Evolutionary conservation across 2,113 vertebrate species (phyloP), one percentile per base, ranked within the genome.

Genomic region (Pseudois nayaur): DNA sequence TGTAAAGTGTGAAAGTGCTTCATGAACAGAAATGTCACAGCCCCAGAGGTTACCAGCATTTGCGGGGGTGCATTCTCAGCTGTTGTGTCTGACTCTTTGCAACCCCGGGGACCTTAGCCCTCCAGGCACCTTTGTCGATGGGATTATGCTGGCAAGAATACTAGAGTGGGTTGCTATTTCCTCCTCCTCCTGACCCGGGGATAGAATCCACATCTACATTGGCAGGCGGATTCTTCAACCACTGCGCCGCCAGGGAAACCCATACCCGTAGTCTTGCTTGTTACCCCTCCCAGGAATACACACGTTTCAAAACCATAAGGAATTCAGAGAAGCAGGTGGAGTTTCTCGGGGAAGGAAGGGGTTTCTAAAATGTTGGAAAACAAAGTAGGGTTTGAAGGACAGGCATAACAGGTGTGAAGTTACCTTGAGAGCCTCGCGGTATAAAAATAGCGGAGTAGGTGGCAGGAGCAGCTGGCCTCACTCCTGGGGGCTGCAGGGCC

Each of bases 361-460:
- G n/a, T 76, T 93, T 96, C 60, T 60, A 40, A 95, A 96, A 94
- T 90, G 91, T 89, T 88, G 64, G 79, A 33, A 93, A 94, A 95
- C 94, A 85, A 88, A 88, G 90, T 12, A 55, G n/a, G 43, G 27
- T 92, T 85, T 97, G 94, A 98, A 98, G 96, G 97, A 82, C 97
- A 97, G 95, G 91, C 60, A 91, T 87, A 83, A 55, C 91, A 97
- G 94, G 95, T 94, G 60, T 94, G 81, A 76, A 21, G 92, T 36
- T 95, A 76, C 36, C 52, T 81, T 82, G 95, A 89, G 95, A 89
- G 86, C 94, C 88, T n/a, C 14, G 1, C 29, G 27, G 78, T 74
- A 4, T 95, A 95, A 97, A 93, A 96, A 94, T 95, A 97, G 95
- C 92, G 33, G 90, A 82, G 67, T 43, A 95, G 95, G 95, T 90